Percentiles rank a stretch among this genome's conserved stretches.
Conservation (phyloP, 2,797 vertebrate species). For the Tarsius wallacei region DNA sequence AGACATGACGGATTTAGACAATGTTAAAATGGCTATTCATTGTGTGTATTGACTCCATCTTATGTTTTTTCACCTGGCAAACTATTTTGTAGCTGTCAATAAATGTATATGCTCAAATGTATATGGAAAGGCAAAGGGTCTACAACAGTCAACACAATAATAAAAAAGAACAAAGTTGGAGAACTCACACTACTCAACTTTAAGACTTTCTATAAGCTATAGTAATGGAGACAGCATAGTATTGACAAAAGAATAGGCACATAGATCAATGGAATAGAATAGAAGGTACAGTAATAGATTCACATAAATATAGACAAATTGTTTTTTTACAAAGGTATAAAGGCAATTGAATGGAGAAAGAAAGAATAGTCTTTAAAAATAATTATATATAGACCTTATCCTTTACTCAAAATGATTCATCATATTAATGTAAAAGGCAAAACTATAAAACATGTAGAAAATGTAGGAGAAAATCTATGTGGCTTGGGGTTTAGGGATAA, state of each 20-base stretch:
- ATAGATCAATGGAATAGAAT: background rate
- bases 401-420: background rate
- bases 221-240: background rate
- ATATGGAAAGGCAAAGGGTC: background rate
- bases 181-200: background rate
- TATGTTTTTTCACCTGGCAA: no score
- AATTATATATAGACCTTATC: background rate
- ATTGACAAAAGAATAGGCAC: background rate
- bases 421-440: background rate
- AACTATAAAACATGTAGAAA: background rate
- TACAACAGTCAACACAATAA: background rate
- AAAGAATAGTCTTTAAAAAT: no score
- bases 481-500: background rate
- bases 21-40: no score
- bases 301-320: background rate
- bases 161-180: background rate
- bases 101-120: background rate
- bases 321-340: background rate
- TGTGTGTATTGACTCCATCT: no score
- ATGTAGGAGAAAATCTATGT: background rate
- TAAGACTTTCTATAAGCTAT: background rate
- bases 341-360: background rate
- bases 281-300: background rate
- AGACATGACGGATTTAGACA: no score
- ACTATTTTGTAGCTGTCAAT: background rate